Conservation (phyloP, 37 sponge, comb jelly and placozoan genomes). For the Hexactinellida sp. region DNA sequence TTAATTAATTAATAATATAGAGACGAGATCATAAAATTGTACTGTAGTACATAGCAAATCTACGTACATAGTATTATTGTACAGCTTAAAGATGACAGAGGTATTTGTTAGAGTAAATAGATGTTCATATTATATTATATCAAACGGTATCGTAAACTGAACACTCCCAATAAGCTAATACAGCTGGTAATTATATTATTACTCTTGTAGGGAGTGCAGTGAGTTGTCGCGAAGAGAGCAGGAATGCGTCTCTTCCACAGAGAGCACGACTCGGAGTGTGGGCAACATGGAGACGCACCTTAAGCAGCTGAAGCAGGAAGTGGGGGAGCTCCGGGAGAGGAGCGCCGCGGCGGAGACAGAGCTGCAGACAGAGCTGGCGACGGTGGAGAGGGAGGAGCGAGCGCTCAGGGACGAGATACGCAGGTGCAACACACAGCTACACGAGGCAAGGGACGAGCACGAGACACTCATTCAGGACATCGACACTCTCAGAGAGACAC, state of each 20-base stretch:
- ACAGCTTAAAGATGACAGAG: too few species aligned
- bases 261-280: background rate
- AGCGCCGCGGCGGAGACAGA: background rate
- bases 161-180: too few species aligned
- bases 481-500: background rate
- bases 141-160: too few species aligned
- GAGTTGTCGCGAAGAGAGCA: background rate
- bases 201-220: background rate
- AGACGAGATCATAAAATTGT: too few species aligned
- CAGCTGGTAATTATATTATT: too few species aligned
- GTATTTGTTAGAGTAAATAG: too few species aligned
- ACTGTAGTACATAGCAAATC: too few species aligned
- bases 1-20: too few species aligned
- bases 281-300: background rate
- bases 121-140: too few species aligned
- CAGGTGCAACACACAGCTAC: background rate
- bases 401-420: background rate
- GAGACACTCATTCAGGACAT: background rate
- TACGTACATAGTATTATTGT: too few species aligned
- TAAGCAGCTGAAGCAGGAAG: background rate
- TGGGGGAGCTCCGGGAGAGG: background rate
- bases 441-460: background rate
- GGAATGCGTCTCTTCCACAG: background rate
- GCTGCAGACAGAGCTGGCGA: background rate
- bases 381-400: background rate